These are phyloP conservation scores for Trachymyrmex cornetzi DNA, from an alignment of 1,140 invertebrate genomes.

Conservation along the genomic window DNA sequence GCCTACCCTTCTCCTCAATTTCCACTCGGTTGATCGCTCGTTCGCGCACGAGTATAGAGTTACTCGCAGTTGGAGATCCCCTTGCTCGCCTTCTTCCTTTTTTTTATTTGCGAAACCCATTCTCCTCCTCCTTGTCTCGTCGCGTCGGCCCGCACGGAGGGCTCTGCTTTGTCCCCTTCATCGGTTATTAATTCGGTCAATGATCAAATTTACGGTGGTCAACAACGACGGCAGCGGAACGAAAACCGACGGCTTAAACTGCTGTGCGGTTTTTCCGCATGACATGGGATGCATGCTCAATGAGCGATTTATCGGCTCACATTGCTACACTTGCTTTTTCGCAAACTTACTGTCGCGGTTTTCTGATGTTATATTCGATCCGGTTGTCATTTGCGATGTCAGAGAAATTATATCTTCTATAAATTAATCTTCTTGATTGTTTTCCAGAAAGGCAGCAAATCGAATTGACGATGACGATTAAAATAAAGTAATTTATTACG, in stretches of 20 bases:
- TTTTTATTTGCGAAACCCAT: constrained; percentile 70
- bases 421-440: too few species aligned
- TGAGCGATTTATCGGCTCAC: constrained; percentile 45
- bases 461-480: background rate
- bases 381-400: background rate
- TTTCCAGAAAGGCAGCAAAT: background rate
- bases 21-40: constrained; percentile 80
- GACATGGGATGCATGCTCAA: constrained; percentile 58
- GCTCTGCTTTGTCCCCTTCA: constrained; percentile 64
- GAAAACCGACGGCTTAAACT: constrained; percentile 44
- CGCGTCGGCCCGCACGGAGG: constrained; percentile 35
- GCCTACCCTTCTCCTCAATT: constrained; percentile 74
- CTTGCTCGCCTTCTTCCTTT: constrained; percentile 33
- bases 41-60: constrained; percentile 82
- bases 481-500: background rate
- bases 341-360: background rate
- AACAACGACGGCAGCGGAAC: constrained; percentile 6
- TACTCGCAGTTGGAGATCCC: constrained; percentile 77
- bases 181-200: constrained; percentile 75
- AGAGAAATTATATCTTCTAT: background rate
- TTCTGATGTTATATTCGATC: background rate
- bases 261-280: constrained; percentile 74
- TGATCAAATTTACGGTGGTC: constrained; percentile 75
- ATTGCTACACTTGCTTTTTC: constrained; percentile 28
- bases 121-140: constrained; percentile 38